Base-by-base conservation (phyloP, 2,888 invertebrate species). In the Geotrupes spiniger region DNA sequence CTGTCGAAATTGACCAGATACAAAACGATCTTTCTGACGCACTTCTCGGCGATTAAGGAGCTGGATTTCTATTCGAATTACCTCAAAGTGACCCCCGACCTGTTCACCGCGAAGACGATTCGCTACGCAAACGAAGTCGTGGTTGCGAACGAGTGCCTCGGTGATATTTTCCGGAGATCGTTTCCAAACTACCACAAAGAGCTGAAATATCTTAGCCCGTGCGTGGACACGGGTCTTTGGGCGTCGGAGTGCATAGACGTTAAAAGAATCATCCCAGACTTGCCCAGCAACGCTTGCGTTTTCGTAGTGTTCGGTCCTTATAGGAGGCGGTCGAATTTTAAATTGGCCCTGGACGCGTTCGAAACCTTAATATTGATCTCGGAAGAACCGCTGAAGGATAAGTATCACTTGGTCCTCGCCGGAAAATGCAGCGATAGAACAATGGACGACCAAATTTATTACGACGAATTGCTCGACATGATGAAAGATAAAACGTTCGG, bases 301-400 rank as follows among this genome's bases (percentile, higher is more conserved):
- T 69, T 70, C 38, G 62, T 70, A 2, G 61, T 65, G 2, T 63
- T 70, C 28, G 70, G 70, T 1, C 63, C 61, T 31, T 72, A 62
- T 47, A 59, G 51, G 41, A 57, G 61, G 52, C 60, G 66, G 0
- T 63, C 69, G 1, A 71, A 71, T 48, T 71, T 72, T 36, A 60
- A 59, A 40, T 41, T 71, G 37, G 63, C 65, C n/a, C 29, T 70
- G 26, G 65, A 70, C 4, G 63, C 69, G 1, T 68, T 72, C 37
- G 70, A 70, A 39, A 51, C 65, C 8, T 53, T 70, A 8, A 51
- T 70, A n/a, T 51, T 61, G 11, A 49, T 64, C n/a, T 54, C 61
- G 2, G 61, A 61, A 5, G 63, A 65, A 15, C 52, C 56, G 11
- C 37, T 62, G 2, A 58, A 62, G 10, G 63, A 64, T 3, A 63